Base-by-base conservation (phyloP, 1,140 invertebrate species). In the Diploscapter pachys region DNA sequence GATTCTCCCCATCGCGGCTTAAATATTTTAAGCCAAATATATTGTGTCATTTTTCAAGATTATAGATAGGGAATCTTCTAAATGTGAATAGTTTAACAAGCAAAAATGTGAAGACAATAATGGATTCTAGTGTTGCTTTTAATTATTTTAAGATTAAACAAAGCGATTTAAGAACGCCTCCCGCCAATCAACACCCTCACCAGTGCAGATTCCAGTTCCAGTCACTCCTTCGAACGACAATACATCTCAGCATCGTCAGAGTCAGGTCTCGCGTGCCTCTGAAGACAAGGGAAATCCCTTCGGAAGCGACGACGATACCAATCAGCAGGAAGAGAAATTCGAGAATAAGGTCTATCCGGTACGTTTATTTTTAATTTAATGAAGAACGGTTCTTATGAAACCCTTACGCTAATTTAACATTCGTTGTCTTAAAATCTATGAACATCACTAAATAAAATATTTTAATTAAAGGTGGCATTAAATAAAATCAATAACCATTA, bases 261-360 rank as follows among this genome's bases (percentile, higher is more conserved):
- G 9, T 65, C 66, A 8, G 48, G 52, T 52, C 51, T 55, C 6
- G n/a, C 49, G 11, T 6, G 52, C 66, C 13, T 50, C 8, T 8
- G 6, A 50, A 52, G 66, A 11, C 51, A 50, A 76, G 55, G 66
- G 53, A 53, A 73, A 76, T 54, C 71, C 76, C 55, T 69, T 75
- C 66, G 72, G 71, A 51, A 59, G 67, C 48, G 67, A 69, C 8
- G 64, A 78, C 9, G 71, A 50, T 49, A 52, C 50, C 53, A 51
- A 57, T 52, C 50, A 63, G 8, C 51, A 72, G 49, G 59, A 71
- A 66, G 56, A 78, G 56, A 74, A 77, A 52, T 62, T 71, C 11
- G 63, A 78, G 64, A 56, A 64, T n/a, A 71, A 76, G 63, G 66
- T 78, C 57, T 78, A 78, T 66, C 77, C 77, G 68, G 77, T 78